Evolutionary conservation across 2,797 vertebrate genomes (phyloP).

Genomic region (Aselliscus stoliczkanus): DNA sequence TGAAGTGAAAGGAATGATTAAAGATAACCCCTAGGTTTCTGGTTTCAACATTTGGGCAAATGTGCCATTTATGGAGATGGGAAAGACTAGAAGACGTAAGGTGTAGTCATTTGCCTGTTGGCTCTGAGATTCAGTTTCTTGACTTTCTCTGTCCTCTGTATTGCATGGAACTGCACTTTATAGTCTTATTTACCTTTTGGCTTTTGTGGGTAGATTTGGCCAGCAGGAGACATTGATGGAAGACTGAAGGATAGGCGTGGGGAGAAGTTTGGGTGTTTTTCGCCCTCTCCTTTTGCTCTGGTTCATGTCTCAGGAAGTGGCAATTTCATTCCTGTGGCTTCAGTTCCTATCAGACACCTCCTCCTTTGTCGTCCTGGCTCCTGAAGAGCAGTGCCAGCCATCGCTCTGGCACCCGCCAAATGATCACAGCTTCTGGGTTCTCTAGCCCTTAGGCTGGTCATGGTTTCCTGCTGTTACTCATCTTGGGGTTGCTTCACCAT

Average conservation of each 20-base stretch:
- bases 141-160: background rate
- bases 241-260: background rate
- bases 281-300: background rate
- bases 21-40: background rate
- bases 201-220: background rate
- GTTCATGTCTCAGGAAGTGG: background rate
- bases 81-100: background rate
- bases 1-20: background rate
- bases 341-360: background rate
- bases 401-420: no score
- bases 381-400: rapidly evolving
- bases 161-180: background rate
- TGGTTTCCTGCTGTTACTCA: background rate
- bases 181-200: background rate
- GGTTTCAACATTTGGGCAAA: background rate
- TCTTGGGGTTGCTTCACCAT: background rate
- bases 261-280: background rate
- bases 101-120: background rate
- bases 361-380: background rate
- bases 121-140: background rate
- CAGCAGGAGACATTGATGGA: background rate
- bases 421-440: background rate
- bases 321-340: background rate
- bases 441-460: background rate
- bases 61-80: background rate